These are phyloP conservation scores for Mythimna vitellina DNA, from an alignment of 2,888 invertebrate species.

Conservation along the genomic window DNA sequence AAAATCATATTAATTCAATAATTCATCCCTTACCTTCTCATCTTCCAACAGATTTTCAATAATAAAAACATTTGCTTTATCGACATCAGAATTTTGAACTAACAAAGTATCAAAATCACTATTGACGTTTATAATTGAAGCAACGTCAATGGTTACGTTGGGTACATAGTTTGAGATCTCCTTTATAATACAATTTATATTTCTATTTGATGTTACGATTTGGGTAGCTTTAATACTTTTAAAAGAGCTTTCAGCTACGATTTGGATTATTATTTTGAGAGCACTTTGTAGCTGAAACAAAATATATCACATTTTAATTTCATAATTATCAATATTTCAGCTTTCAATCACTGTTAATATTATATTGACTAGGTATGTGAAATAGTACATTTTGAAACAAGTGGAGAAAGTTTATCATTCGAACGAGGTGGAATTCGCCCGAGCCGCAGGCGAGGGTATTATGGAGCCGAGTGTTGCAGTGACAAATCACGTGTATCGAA, in stretches of 20 bases:
- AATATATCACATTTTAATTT: background rate
- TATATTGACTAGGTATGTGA: background rate
- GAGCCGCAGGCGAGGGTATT: too few species aligned
- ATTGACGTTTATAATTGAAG: slow-evolving; percentile 51
- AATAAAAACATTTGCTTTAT: slow-evolving; percentile 69
- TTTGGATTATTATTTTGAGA: slow-evolving; percentile 74
- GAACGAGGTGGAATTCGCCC: too few species aligned
- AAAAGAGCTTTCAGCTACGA: slow-evolving; percentile 70
- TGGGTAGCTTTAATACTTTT: slow-evolving; percentile 65
- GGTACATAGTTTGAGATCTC: slow-evolving; percentile 57
- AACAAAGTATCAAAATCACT: slow-evolving; percentile 43
- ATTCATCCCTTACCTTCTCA: slow-evolving; percentile 66
- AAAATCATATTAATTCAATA: slow-evolving; percentile 23
- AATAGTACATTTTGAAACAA: too few species aligned
- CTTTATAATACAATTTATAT: slow-evolving; percentile 60
- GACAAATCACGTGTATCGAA: too few species aligned
- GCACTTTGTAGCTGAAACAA: slow-evolving; percentile 70
- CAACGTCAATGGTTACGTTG: slow-evolving; percentile 50
- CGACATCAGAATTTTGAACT: slow-evolving; percentile 27
- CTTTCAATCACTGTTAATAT: background rate
- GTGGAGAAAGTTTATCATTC: too few species aligned
- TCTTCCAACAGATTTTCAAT: slow-evolving; percentile 70
- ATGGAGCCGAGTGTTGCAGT: too few species aligned
- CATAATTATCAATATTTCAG: background rate
- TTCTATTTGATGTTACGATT: slow-evolving; percentile 57